Base-by-base conservation (phyloP, 2,888 invertebrate species). In the Drosophila borealis region DNA sequence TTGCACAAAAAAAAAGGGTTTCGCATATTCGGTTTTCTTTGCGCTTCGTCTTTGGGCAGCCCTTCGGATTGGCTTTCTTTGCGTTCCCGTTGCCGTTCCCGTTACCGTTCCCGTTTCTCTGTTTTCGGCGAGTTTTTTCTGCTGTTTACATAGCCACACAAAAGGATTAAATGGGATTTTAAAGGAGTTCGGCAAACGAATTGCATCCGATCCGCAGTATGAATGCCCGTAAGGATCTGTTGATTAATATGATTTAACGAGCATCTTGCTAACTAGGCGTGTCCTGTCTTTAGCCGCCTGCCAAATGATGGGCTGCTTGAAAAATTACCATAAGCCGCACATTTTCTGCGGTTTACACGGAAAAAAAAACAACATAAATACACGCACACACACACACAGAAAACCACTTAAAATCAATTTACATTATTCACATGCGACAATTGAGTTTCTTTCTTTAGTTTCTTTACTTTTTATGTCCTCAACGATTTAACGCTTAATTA, bases 61-160 rank as follows among this genome's bases (percentile, higher is more conserved):
- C 72, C 74, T 65, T 62, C 45, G 17, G 42, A 8, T 13, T 60
- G 45, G 60, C 54, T 68, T 77, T 59, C 50, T 60, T 45, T 45
- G 49, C 50, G 44, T 53, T 61, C 54, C 51, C 59, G 29, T 29
- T 29, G 2, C 29, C 25, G 6, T 2, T 25, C 0, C 25, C 29
- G 29, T 29, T 29, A 0, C 29, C 29, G 29, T 2, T 29, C 8
- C 8, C 29, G 29, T 56, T 54, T 67, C 59, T 50, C 50, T 46
- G 42, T 51, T 56, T 45, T 50, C 45, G 62, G 25, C 64, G 70
- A 84, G 76, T 60, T 73, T 60, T 73, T 82, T 74, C 53, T 57
- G 88, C 78, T 83, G 83, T 83, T 83, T 83, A 88, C 85, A 88
- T 73, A 88, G 85, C 88, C 88, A 56, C 80, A 83, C 83, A 83